Percentiles rank a stretch among this genome's conserved stretches.
phyloP scores from a whole-genome alignment of 2,888 invertebrate species.

The Agelastica alni region DNA sequence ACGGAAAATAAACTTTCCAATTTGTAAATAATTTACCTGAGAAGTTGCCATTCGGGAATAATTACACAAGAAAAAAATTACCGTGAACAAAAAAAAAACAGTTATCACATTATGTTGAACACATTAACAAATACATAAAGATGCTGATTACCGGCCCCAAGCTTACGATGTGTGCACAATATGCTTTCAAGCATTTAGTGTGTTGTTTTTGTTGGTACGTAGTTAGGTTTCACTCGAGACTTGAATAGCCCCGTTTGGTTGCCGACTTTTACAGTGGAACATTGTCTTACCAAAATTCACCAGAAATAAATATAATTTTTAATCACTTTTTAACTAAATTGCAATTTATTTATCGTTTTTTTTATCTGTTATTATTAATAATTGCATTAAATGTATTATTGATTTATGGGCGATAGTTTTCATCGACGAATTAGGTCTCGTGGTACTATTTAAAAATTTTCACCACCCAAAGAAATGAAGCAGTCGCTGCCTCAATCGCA shows the following conservation, averaged over 20 bases:
- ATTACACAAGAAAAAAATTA: not conserved
- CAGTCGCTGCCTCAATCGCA: too few relatives aligned
- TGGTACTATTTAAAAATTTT: too few relatives aligned
- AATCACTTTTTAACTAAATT: too few relatives aligned
- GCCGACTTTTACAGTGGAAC: constrained; percentile 18
- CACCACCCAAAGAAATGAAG: too few relatives aligned
- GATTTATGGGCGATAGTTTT: too few relatives aligned
- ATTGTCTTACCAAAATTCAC: constrained; percentile 15
- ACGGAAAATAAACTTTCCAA: too few relatives aligned
- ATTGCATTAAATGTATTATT: too few relatives aligned
- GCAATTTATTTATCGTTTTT: too few relatives aligned
- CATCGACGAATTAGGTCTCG: too few relatives aligned
- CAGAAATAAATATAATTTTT: too few relatives aligned
- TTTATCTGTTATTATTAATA: too few relatives aligned
- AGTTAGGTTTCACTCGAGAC: constrained; percentile 39
- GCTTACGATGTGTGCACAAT: constrained; percentile 33
- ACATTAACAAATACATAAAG: constrained; percentile 24
- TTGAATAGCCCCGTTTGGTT: constrained; percentile 12
- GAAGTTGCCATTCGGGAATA: too few relatives aligned
- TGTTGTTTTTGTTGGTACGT: constrained; percentile 18
- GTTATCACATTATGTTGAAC: constrained; percentile 17
- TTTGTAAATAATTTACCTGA: not conserved
- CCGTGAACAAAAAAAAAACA: constrained; percentile 12
- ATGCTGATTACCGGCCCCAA: constrained; percentile 27
- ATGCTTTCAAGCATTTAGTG: constrained; percentile 34